Conservation (phyloP, 1,140 invertebrate genomes). For the Drosophila chauvacae region DNA sequence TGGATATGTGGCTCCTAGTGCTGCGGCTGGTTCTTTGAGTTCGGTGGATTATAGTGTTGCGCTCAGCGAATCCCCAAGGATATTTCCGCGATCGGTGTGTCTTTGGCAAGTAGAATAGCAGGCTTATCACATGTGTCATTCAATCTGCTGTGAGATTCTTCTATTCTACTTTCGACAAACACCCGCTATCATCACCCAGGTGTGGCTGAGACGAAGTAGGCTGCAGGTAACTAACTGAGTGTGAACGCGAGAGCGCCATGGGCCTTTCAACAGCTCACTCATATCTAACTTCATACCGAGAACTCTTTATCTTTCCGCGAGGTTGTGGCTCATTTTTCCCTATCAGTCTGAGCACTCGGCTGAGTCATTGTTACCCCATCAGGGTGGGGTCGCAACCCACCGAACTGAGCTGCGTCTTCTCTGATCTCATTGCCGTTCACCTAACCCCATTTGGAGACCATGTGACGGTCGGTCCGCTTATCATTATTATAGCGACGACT, state of each 20-base stretch:
- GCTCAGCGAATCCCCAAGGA: constrained; percentile 14
- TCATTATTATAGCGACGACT: constrained; percentile 36
- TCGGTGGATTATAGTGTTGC: constrained; percentile 7
- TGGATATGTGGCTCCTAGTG: constrained; percentile 6
- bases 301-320: constrained; percentile 19
- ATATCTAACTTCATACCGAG: constrained; percentile 7
- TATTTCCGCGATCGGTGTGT: constrained; percentile 43
- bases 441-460: constrained; percentile 33
- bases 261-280: not conserved
- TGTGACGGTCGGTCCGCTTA: constrained; percentile 58
- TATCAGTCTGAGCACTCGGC: constrained; percentile 4
- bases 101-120: constrained; percentile 81
- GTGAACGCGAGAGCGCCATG: not conserved
- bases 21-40: not conserved
- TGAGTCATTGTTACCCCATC: constrained; percentile 26
- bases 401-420: not conserved
- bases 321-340: not conserved
- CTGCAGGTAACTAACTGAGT: constrained; percentile 6
- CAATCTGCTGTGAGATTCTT: constrained; percentile 74
- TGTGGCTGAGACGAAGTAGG: not conserved
- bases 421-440: constrained; percentile 21
- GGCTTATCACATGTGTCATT: constrained; percentile 76
- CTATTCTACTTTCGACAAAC: constrained; percentile 81
- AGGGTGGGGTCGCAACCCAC: constrained; percentile 8
- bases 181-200: constrained; percentile 52